Percentiles rank a stretch among this genome's conserved stretches.
phyloP scores from a whole-genome alignment of 1,140 invertebrate genomes.

The Diorhabda elongata region DNA sequence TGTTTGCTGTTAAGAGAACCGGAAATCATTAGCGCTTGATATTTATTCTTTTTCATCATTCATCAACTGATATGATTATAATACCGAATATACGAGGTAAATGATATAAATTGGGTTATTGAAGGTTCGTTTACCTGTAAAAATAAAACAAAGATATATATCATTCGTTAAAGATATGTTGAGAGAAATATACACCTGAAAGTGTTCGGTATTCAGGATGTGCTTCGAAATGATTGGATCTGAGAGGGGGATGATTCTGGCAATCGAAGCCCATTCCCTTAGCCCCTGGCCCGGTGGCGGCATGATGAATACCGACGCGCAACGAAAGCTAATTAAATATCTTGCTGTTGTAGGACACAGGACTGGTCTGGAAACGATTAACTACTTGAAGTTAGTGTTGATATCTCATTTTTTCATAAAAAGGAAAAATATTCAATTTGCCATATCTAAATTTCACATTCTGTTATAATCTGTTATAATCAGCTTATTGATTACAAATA shows the following conservation, averaged over 20 bases:
- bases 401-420: too few relatives aligned
- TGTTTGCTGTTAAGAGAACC: not conserved
- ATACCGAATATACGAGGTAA: too few relatives aligned
- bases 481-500: too few relatives aligned
- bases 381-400: too few relatives aligned
- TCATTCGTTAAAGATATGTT: too few relatives aligned
- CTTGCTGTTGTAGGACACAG: slow-evolving; percentile 24
- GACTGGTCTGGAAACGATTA: not conserved
- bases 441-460: too few relatives aligned
- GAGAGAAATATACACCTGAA: not conserved
- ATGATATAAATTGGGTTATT: too few relatives aligned
- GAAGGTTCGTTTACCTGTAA: too few relatives aligned
- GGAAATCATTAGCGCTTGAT: not conserved
- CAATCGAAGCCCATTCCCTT: slow-evolving; percentile 21
- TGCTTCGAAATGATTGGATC: slow-evolving; percentile 3
- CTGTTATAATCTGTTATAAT: too few relatives aligned
- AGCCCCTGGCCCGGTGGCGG: slow-evolving; percentile 11
- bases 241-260: slow-evolving; percentile 27
- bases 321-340: slow-evolving; percentile 31
- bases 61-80: not conserved
- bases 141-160: too few relatives aligned
- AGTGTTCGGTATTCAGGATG: not conserved
- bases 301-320: slow-evolving; percentile 27
- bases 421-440: too few relatives aligned
- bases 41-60: not conserved